A percentile compares a stretch with the other conserved stretches of the same genome.
phyloP scores from a whole-genome alignment of 2,888 invertebrate species.

The Noctuana brunneofusca region DNA sequence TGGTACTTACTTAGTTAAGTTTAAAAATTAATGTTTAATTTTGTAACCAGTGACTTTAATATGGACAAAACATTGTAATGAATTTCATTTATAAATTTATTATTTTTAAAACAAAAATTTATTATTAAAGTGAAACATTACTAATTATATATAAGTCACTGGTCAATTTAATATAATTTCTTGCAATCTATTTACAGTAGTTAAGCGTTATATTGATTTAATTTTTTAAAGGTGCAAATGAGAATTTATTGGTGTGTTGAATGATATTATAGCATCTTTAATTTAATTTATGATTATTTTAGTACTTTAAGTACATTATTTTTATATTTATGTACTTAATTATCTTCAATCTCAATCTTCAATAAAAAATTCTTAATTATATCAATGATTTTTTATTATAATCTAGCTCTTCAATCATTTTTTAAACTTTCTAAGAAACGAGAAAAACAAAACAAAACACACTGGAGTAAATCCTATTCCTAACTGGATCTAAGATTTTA shows the following conservation, averaged over 20 bases:
- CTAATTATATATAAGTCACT: not conserved
- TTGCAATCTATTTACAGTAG: conserved; percentile 28
- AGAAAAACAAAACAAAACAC: too few relatives aligned
- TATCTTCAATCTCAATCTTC: conserved; percentile 44
- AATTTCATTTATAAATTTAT: too few relatives aligned
- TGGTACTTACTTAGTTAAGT: conserved; percentile 1
- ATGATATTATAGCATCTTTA: conserved; percentile 37
- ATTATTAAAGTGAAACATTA: not conserved
- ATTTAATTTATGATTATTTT: conserved; percentile 42
- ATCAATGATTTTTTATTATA: conserved; percentile 36
- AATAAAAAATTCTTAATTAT: conserved; percentile 36
- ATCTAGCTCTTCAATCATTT: not conserved
- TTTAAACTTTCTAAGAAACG: too few relatives aligned
- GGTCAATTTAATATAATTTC: conserved; percentile 1
- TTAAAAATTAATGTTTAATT: not conserved
- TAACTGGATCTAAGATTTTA: too few relatives aligned
- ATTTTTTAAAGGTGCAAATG: conserved; percentile 41
- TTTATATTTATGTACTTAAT: conserved; percentile 46
- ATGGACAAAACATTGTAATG: not conserved
- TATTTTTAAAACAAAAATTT: too few relatives aligned
- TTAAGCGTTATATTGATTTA: conserved; percentile 32
- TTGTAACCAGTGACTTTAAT: not conserved
- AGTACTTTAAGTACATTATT: conserved; percentile 47
- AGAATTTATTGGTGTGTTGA: conserved; percentile 40
- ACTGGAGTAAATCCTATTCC: too few relatives aligned